Evolutionary conservation across 2,113 vertebrate genomes (phyloP), one percentile per base, ranked within the genome.

Genomic region (Lamprologus speciosus): DNA sequence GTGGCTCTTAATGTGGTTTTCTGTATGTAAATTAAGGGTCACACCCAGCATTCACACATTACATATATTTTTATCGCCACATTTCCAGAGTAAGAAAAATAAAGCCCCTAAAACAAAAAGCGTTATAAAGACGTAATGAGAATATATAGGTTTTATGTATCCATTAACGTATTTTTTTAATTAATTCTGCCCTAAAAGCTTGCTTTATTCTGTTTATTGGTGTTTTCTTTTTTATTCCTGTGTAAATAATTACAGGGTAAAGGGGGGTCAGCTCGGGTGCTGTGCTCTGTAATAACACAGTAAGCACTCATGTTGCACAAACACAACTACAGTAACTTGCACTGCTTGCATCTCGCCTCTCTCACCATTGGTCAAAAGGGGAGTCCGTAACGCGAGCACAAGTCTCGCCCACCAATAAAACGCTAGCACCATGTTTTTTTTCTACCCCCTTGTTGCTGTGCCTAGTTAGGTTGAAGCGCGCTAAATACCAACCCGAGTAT

Each of bases 391-490:
- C 28, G 7, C 8, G 42, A 12, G 65, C 68, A 50, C 23, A 10
- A 81, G 47, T 65, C 19, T 13, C 9, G 4, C 3, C 0, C 53
- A 7, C 96, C 96, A 96, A 96, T 96, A 87, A 91, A 3, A 90
- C 42, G 2, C n/a, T n/a, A 70, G 86, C 26, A 54, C 85, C 45
- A 37, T 81, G 50, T 87, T 14, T 91, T 91, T 13, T 91, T 91
- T 92, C 91, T 17, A 28, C 35, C 54, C 7, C 80, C 90, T 82
- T 91, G 88, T 92, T 95, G 93, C 93, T 94, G 93, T 80, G 93
- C 92, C 12, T 96, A 96, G 97, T 97, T 97, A 4, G 97, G 97
- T 97, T 97, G 97, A 79, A 53, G 78, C 81, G 95, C 92, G 89
- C 93, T 96, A 96, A 97, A 96, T 95, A 96, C 96, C 96, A 95